These are phyloP conservation scores for Schizopygopsis pylzovi DNA, from an alignment of 2,797 vertebrate species.

Conservation along the genomic window DNA sequence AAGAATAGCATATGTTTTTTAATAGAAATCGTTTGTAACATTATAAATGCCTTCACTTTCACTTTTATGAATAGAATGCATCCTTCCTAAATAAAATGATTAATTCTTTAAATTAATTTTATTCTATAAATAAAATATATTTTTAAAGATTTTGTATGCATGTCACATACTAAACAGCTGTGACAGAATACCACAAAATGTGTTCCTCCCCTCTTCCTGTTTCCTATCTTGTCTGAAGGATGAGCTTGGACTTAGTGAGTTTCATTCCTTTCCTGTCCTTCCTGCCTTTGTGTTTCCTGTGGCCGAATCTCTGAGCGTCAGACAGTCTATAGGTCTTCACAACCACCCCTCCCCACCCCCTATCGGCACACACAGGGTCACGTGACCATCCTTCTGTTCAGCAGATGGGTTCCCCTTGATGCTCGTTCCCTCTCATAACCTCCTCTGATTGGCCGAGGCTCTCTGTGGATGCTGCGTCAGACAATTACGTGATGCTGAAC, in stretches of 20 bases:
- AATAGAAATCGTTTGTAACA: background rate
- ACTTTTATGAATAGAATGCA: background rate
- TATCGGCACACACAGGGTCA: constrained; percentile 71
- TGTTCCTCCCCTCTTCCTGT: background rate
- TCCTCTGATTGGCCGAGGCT: constrained; percentile 64
- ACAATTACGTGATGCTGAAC: constrained; percentile 62
- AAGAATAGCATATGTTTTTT: background rate
- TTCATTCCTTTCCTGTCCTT: constrained; percentile 45
- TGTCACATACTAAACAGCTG: background rate
- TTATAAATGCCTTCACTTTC: background rate
- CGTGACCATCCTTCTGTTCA: constrained; percentile 65
- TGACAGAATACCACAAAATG: background rate
- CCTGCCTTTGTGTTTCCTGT: constrained; percentile 46
- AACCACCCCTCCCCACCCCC: constrained; percentile 65
- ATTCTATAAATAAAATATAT: background rate
- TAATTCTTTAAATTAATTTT: background rate
- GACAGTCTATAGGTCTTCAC: constrained; percentile 16
- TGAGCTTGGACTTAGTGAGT: background rate
- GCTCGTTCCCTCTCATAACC: constrained; percentile 38
- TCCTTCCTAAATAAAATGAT: background rate
- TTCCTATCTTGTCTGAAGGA: background rate
- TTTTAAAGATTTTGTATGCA: background rate
- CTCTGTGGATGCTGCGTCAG: constrained; percentile 47
- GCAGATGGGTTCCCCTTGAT: constrained; percentile 65
- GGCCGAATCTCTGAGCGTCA: background rate